A percentile compares a stretch with the other conserved stretches of the same genome.
These are phyloP conservation scores for Guaruba guarouba DNA, from an alignment of 2,113 vertebrate genomes.

Conservation along the genomic window DNA sequence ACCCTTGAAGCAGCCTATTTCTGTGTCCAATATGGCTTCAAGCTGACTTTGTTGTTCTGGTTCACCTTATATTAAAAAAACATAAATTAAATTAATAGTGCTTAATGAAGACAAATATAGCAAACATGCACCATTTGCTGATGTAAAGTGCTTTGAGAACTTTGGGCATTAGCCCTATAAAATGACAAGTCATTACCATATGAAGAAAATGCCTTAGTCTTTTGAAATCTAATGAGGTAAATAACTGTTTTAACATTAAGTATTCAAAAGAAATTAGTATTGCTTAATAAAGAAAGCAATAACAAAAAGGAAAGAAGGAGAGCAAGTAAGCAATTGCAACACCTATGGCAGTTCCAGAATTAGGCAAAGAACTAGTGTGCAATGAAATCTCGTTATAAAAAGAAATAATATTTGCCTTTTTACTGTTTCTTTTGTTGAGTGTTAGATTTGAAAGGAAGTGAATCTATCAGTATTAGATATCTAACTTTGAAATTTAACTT, in stretches of 20 bases:
- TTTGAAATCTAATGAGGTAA: constrained; percentile 24
- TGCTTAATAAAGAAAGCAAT: constrained; percentile 39
- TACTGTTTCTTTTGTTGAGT: constrained; percentile 30
- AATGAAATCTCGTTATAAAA: constrained; percentile 34
- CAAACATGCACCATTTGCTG: neutral
- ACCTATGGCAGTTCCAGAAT: neutral
- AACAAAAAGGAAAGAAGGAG: neutral
- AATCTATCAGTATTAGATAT: constrained; percentile 49
- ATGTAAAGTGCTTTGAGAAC: neutral
- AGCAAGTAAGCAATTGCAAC: neutral
- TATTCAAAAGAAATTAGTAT: constrained; percentile 41
- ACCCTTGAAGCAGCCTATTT: neutral
- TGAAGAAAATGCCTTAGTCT: constrained; percentile 1
- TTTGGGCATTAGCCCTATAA: neutral
- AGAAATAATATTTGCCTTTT: constrained; percentile 55
- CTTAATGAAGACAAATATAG: neutral
- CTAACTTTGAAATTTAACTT: constrained; percentile 55
- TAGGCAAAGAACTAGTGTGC: neutral
- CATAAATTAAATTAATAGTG: neutral
- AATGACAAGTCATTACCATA: neutral
- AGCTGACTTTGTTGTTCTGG: neutral
- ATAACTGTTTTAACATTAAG: constrained; percentile 18
- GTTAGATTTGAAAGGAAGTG: constrained; percentile 1
- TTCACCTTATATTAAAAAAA: neutral
- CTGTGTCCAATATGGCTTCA: neutral